Percentiles rank a stretch among this genome's conserved stretches.
phyloP scores from a whole-genome alignment of 2,113 vertebrate genomes.

The Hippopotamus amphibius region DNA sequence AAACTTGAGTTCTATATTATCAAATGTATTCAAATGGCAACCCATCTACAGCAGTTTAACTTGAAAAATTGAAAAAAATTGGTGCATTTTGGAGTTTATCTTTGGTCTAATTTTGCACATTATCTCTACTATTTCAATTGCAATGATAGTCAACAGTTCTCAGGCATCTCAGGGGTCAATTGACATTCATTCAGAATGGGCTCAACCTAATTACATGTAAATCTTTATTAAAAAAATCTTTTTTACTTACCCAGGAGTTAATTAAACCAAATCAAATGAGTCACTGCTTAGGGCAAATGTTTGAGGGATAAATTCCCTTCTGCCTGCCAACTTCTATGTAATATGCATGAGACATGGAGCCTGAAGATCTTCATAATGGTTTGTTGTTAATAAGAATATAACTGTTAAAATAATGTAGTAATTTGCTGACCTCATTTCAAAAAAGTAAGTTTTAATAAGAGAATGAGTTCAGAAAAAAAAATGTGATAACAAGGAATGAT shows the following conservation, averaged over 20 bases:
- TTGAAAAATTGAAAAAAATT: background rate
- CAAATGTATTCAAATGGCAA: background rate
- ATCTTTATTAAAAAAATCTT: background rate
- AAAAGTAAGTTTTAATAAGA: constrained; percentile 22
- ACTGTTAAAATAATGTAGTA: background rate
- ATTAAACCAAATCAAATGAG: constrained; percentile 43
- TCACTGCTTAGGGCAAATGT: constrained; percentile 7
- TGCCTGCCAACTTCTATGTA: background rate
- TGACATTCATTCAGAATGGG: background rate
- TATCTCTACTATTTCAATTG: background rate
- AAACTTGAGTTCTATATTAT: background rate
- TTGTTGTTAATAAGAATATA: background rate
- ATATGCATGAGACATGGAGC: background rate
- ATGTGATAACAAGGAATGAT: background rate
- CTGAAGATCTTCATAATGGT: background rate
- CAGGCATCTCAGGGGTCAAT: background rate
- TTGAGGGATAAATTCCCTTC: background rate
- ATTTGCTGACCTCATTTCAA: background rate
- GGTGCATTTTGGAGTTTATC: background rate
- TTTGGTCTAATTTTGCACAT: background rate
- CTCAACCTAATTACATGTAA: background rate
- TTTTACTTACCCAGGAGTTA: background rate
- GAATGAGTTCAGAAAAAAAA: background rate
- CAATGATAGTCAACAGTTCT: background rate
- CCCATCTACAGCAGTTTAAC: background rate